Percentiles rank a stretch among this genome's conserved stretches.
phyloP scores from a whole-genome alignment of 2,888 invertebrate species.

The Catocala fraxini region DNA sequence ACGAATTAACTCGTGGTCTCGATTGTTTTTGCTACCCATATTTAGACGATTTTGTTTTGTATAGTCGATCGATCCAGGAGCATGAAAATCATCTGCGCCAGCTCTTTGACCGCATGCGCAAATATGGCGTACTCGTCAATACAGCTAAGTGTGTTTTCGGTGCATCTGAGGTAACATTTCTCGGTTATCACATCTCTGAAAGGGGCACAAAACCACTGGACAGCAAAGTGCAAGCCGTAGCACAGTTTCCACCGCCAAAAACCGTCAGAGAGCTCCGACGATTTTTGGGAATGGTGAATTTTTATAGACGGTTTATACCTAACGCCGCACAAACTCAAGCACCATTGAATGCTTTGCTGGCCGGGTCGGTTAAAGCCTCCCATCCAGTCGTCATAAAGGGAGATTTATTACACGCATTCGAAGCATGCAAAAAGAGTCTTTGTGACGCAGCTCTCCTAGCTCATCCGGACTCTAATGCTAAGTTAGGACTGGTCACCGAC shows the following conservation, averaged over 20 bases:
- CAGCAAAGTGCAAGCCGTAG: conserved; percentile 9
- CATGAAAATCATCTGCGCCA: conserved; percentile 10
- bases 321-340: conserved; percentile 2
- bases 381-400: conserved; percentile 1
- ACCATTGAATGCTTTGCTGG: conserved; percentile 8
- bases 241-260: conserved; percentile 6
- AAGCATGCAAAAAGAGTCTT: conserved; percentile 9
- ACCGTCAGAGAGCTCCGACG: conserved; percentile 8
- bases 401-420: neutral
- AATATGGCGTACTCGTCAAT: conserved; percentile 15
- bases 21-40: neutral
- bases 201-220: conserved; percentile 4
- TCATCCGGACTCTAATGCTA: conserved; percentile 7
- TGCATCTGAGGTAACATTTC: conserved; percentile 10
- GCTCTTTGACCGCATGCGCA: conserved; percentile 4
- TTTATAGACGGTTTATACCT: conserved; percentile 4
- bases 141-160: conserved; percentile 11
- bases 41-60: neutral
- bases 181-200: conserved; percentile 9
- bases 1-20: conserved; percentile 1
- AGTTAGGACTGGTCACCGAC: conserved; percentile 14
- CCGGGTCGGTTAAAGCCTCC: conserved; percentile 5
- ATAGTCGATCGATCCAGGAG: neutral
- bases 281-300: conserved; percentile 17
- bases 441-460: conserved; percentile 8